Conservation (phyloP, 2,888 invertebrate genomes). For the Myopa testacea region DNA sequence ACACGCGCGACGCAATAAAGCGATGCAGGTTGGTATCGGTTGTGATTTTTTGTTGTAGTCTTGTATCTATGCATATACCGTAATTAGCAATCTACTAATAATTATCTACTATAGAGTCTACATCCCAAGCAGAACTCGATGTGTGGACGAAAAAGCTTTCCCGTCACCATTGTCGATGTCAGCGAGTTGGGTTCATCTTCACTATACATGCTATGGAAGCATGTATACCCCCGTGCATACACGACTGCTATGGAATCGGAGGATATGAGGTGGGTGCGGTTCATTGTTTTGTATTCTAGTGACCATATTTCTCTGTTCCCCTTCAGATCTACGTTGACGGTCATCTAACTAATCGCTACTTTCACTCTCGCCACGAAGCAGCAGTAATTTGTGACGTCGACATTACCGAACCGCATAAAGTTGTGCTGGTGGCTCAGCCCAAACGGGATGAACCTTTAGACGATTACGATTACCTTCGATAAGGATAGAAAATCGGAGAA, state of each 20-base stretch:
- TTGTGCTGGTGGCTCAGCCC: constrained; percentile 60
- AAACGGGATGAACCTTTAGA: constrained; percentile 42
- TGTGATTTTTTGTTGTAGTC: neutral
- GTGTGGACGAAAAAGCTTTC: constrained; percentile 53
- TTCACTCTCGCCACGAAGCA: constrained; percentile 58
- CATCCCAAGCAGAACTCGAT: neutral
- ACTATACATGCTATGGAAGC: too few relatives aligned
- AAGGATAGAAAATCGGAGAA: constrained; percentile 41
- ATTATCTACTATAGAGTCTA: neutral
- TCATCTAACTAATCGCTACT: constrained; percentile 61
- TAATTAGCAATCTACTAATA: too few relatives aligned
- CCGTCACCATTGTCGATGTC: constrained; percentile 59
- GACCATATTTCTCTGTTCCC: neutral
- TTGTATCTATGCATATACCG: neutral
- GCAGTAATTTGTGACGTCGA: constrained; percentile 62
- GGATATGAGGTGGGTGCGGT: constrained; percentile 61
- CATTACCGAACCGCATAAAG: constrained; percentile 56
- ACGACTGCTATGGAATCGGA: constrained; percentile 57
- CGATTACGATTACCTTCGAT: constrained; percentile 19
- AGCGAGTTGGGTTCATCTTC: constrained; percentile 57
- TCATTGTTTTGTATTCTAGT: neutral
- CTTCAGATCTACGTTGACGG: constrained; percentile 64
- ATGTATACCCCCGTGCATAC: too few relatives aligned
- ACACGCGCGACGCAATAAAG: constrained; percentile 52
- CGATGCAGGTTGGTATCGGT: constrained; percentile 47